phyloP scores from a whole-genome alignment of 2,113 vertebrate genomes.

The Megatriorchis doriae region DNA sequence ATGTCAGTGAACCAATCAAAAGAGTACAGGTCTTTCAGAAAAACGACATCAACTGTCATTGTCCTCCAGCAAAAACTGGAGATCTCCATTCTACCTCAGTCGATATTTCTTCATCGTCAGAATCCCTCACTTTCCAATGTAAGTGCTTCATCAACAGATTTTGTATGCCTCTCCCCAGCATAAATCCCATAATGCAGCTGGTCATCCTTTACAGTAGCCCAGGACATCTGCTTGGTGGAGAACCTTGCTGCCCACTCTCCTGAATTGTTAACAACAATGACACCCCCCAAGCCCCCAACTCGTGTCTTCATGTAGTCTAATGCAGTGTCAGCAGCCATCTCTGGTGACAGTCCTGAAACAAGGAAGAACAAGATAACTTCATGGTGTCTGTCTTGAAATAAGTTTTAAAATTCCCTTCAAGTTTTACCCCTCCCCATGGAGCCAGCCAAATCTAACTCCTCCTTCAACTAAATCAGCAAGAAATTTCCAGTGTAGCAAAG shows the following conservation, averaged over 20 bases:
- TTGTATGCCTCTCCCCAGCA: conserved; percentile 53
- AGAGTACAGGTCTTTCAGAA: neutral
- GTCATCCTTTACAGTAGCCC: conserved; percentile 82
- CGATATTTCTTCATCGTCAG: neutral
- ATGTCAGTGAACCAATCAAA: neutral
- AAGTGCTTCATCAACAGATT: conserved; percentile 32
- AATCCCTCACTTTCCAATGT: neutral
- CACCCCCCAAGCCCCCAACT: conserved; percentile 79
- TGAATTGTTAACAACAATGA: conserved; percentile 80
- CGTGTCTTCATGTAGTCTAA: conserved; percentile 86
- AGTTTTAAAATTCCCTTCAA: neutral
- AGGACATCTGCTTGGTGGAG: conserved; percentile 84
- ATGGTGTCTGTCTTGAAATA: neutral
- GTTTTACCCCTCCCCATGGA: neutral
- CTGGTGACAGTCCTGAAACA: conserved; percentile 78
- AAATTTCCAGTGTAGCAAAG: neutral
- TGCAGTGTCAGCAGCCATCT: conserved; percentile 78
- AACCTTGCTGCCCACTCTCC: conserved; percentile 87
- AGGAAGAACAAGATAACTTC: neutral
- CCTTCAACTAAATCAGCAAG: neutral
- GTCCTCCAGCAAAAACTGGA: neutral
- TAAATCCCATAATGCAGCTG: conserved; percentile 78
- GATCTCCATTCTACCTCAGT: neutral
- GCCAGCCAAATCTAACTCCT: neutral
- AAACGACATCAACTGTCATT: neutral